phyloP scores from a whole-genome alignment of 2,888 invertebrate genomes.

The Arge pagana region DNA sequence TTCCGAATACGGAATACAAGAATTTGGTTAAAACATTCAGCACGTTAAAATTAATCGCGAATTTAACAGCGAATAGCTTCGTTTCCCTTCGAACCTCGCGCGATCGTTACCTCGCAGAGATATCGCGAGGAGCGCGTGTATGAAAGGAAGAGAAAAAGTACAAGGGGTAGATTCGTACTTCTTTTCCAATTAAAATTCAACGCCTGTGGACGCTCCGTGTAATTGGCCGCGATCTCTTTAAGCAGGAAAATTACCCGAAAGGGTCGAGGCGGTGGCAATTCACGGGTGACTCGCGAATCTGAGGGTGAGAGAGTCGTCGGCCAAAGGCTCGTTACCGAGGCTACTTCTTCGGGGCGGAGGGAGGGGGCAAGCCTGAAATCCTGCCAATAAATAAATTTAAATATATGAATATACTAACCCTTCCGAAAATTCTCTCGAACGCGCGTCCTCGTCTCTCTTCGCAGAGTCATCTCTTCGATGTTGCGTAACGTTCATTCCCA shows the following conservation, averaged over 20 bases:
- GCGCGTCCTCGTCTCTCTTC: neutral
- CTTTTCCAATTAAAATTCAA: conserved; percentile 57
- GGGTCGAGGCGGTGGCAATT: conserved; percentile 43
- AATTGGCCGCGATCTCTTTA: conserved; percentile 57
- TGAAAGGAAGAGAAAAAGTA: conserved; percentile 18
- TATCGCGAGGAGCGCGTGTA: conserved; percentile 13
- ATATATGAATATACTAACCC: conserved; percentile 55
- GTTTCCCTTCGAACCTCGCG: conserved; percentile 19
- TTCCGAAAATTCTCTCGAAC: no score
- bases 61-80: conserved; percentile 30
- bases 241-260: conserved; percentile 56
- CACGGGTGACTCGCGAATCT: conserved; percentile 37
- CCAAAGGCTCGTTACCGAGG: conserved; percentile 21
- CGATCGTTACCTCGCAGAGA: conserved; percentile 8
- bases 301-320: conserved; percentile 14
- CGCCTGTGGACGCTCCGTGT: conserved; percentile 51
- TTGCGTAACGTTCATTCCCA: no score
- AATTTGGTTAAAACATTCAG: conserved; percentile 46
- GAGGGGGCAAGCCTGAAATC: conserved; percentile 46
- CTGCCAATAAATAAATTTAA: conserved; percentile 57
- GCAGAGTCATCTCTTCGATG: conserved; percentile 26
- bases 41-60: conserved; percentile 43
- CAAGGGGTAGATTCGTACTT: conserved; percentile 38
- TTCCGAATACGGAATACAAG: conserved; percentile 37
- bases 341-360: conserved; percentile 24